Evolutionary conservation across 2,113 vertebrate species (phyloP).

Genomic region (Azemiops feae): DNA sequence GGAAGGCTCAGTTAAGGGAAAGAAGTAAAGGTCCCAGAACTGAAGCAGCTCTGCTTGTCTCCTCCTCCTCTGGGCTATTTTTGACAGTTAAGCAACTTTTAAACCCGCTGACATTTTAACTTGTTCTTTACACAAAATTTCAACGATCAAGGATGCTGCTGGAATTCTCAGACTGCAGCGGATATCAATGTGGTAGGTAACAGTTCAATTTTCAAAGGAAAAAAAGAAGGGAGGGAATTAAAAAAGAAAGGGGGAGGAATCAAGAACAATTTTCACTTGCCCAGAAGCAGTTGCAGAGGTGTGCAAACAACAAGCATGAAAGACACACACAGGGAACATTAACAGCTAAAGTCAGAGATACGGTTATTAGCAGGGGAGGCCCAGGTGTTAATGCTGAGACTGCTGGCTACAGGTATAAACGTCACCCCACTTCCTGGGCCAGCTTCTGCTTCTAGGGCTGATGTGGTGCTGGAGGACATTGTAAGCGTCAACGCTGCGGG

Average conservation of each 20-base stretch:
- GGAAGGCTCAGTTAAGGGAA: neutral
- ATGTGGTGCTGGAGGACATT: neutral
- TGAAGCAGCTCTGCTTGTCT: neutral
- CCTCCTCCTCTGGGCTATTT: neutral
- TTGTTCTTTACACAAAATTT: neutral
- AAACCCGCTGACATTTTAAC: neutral
- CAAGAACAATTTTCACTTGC: conserved; percentile 20
- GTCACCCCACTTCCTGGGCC: neutral
- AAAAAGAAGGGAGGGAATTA: neutral
- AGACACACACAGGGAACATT: neutral
- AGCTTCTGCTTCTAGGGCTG: too few species aligned
- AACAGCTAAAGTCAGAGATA: conserved; percentile 17
- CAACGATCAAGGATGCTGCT: neutral
- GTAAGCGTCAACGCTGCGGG: neutral
- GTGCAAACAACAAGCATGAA: conserved; percentile 49
- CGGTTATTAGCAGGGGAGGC: conserved; percentile 24
- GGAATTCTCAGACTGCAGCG: neutral
- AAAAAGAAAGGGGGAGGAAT: neutral
- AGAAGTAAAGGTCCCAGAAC: neutral
- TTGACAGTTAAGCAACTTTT: neutral
- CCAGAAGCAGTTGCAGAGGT: conserved; percentile 26
- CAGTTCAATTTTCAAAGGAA: neutral
- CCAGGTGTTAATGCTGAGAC: conserved; percentile 19
- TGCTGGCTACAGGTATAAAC: conserved; percentile 13
- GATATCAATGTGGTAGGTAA: neutral